Evolutionary conservation across 92 coral and sea anemone genomes (phyloP), one percentile per base, ranked within the genome.

Genomic region (Desmophyllum pertusum): DNA sequence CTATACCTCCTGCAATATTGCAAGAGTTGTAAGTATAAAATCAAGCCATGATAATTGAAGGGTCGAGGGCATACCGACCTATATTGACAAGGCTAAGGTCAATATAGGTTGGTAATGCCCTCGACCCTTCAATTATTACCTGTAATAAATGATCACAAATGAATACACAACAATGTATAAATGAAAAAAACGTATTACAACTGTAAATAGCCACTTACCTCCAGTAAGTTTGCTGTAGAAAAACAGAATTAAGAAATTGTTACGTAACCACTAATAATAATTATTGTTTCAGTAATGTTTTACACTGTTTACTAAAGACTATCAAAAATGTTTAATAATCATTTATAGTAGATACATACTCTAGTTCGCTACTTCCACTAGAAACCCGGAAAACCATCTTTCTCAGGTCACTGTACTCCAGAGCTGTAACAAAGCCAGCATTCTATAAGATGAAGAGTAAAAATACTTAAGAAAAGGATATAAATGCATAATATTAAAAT

Each of bases 381-480:
- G 97, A 89, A 71, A 96, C 79, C 69, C 93, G 87, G 74, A 96
- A 96, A 81, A 93, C 95, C 98, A 94, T 87, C 69, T 96, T 96
- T 52, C 99, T 90, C 86, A 88, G 36, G 70, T 96, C 99, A 87
- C 99, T 96, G 91, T 96, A 96, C 77, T 94, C 98, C 41, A 96
- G 85, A 67, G 99, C 99, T 46, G 99, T 96, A 43, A 96, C 99
- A 83, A 96, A 96, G 31, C 99, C 99, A 85, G 94, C 83, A 71
- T 86, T 94, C 99, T 96, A 76, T 31, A 40, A 41, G 27, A 74
- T 29, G 71, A 80, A 27, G n/a, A 31, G 59, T 30, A 43, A 45
- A 59, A 30, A 36, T 33, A 17, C 0, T 25, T 7, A 35, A 5
- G 36, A 17, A 37, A 19, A 25, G 21, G 9, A 5, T 29, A n/a